Base-by-base conservation (phyloP, 2,797 vertebrate genomes). In the Onychomys arenicola region DNA sequence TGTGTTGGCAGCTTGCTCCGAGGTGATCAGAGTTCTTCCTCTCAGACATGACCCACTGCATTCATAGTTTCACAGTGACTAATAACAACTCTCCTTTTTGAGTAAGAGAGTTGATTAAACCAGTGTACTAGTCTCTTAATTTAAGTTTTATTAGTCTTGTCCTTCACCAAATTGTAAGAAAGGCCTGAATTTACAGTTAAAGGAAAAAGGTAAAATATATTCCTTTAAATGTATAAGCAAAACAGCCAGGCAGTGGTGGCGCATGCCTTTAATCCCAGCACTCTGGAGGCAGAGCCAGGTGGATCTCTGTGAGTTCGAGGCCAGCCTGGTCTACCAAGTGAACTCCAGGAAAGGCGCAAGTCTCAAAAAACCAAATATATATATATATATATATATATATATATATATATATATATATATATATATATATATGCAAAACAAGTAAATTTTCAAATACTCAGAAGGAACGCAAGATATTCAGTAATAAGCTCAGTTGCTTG, bases 81-180 rank as follows among this genome's bases (percentile, higher is more conserved):
- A 75, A 80, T 1, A 67, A 4, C 32, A 25, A 16, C 61, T 12
- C 82, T 77, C 11, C 43, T n/a, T 82, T 25, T 92, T 57, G 40
- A 97, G 59, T 14, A 89, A 96, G 84, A 49, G 4, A 85, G 16
- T 69, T 78, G 43, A 89, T 80, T 61, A 71, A 75, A 59, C 52
- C 29, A 87, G 27, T n/a, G 4, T 21, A 46, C 61, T 32, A 59
- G 17, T 25, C 13, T 40, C 23, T 65, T 49, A 25, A 59, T 92
- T 90, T 67, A 76, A 75, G 2, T 37, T 65, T 43, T 21, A 55
- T 85, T 95, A 92, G 57, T 37, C 32, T 69, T 90, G 69, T 71
- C 40, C 6, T 29, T 19, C 5, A 37, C 2, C 23, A 86, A 37
- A 23, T 52, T 52, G 2, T n/a, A 17, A 27, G 21, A 77, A 88